These are phyloP conservation scores for Cheirogaleus major DNA, from an alignment of 2,797 vertebrate species.

Conservation along the genomic window DNA sequence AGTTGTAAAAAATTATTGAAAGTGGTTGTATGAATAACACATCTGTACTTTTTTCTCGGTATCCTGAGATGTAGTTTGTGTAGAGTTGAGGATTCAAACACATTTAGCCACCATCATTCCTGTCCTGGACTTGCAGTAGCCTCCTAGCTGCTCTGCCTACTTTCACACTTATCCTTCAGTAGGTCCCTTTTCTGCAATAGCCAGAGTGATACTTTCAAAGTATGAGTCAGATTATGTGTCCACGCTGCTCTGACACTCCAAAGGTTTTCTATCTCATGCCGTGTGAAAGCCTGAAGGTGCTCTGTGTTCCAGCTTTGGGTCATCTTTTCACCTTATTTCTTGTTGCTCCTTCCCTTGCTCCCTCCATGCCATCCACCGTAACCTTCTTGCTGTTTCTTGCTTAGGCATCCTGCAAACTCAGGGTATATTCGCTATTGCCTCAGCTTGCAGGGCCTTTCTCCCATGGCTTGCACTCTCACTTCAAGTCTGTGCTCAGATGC, in stretches of 20 bases:
- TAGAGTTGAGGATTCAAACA: background rate
- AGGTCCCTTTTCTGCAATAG: background rate
- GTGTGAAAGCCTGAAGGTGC: background rate
- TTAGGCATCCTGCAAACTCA: background rate
- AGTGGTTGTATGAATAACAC: background rate
- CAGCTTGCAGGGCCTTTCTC: background rate
- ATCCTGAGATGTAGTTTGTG: background rate
- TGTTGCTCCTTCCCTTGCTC: background rate
- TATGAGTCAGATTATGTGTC: background rate
- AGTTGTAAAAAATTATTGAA: background rate
- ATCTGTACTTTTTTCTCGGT: background rate
- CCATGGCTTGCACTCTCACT: background rate
- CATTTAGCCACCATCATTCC: background rate
- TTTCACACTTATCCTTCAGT: background rate
- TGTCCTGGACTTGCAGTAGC: background rate
- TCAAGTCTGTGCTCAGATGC: background rate
- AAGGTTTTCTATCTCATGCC: background rate
- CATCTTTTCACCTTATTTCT: background rate
- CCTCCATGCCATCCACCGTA: background rate
- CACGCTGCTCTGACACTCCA: background rate
- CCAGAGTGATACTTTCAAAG: background rate
- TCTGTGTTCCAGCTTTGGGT: background rate
- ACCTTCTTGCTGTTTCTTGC: background rate
- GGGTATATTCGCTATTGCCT: background rate
- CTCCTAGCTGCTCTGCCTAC: background rate